These are phyloP conservation scores for Parazoanthus swiftii DNA, from an alignment of 92 coral and sea anemone species.

Conservation along the genomic window DNA sequence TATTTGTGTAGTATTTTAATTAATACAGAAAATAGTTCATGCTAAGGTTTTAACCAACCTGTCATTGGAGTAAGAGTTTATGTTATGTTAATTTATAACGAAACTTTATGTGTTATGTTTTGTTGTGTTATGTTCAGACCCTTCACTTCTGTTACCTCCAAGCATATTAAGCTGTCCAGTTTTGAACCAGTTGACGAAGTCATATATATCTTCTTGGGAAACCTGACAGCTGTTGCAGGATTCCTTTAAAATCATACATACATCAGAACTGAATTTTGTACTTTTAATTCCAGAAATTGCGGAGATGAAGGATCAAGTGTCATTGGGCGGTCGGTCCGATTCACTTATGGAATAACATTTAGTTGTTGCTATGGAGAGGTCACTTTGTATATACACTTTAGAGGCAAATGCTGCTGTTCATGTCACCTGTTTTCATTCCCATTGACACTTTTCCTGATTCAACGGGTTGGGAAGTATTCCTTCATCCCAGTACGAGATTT, in stretches of 20 bases:
- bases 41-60: too few relatives aligned
- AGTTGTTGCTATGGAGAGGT: not conserved
- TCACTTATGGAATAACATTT: not conserved
- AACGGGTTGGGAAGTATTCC: not conserved
- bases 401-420: too few relatives aligned
- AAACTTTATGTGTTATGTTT: too few relatives aligned
- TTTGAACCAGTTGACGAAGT: not conserved
- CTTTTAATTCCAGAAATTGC: constrained; percentile 78
- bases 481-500: not conserved
- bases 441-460: too few relatives aligned
- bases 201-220: not conserved
- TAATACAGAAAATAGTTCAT: too few relatives aligned
- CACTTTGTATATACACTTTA: not conserved
- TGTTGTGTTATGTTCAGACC: not conserved
- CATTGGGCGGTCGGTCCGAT: constrained; percentile 66
- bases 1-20: too few relatives aligned
- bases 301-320: constrained; percentile 91
- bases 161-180: not conserved
- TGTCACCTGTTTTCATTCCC: too few relatives aligned
- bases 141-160: not conserved
- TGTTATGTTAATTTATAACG: too few relatives aligned
- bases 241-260: not conserved
- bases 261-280: not conserved
- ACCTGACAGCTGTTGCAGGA: not conserved
- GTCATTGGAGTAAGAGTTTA: too few relatives aligned